A percentile compares a stretch with the other conserved stretches of the same genome.
Evolutionary conservation across 2,797 vertebrate genomes (phyloP).

Genomic region (Sardinella longiceps): DNA sequence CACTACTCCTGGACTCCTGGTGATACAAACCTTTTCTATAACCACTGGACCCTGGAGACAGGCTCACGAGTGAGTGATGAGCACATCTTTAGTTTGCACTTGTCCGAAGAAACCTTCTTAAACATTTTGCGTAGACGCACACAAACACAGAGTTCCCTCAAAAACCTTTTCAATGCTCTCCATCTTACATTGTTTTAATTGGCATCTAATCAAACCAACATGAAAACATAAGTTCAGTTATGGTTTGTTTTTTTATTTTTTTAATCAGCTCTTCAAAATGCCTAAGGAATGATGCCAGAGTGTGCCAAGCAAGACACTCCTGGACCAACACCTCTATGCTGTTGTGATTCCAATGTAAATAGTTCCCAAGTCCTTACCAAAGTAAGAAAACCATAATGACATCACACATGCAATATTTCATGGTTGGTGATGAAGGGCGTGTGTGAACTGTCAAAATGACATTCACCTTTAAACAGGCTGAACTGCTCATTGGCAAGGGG

Average conservation of each 20-base stretch:
- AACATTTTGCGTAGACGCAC: too few species aligned
- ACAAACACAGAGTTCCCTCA: neutral
- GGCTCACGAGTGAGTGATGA: neutral
- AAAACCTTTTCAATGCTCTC: neutral
- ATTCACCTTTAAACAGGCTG: constrained; percentile 14
- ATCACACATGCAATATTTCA: neutral
- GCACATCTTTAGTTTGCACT: neutral
- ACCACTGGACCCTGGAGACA: neutral
- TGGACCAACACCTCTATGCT: constrained; percentile 15
- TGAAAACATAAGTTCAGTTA: constrained; percentile 28
- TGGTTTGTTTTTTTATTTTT: constrained; percentile 34
- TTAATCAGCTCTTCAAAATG: constrained; percentile 30
- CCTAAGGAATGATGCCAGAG: neutral
- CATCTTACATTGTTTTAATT: constrained; percentile 29
- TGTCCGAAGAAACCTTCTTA: too few species aligned
- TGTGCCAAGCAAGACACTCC: neutral
- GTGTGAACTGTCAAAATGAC: constrained; percentile 8
- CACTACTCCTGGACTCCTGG: neutral
- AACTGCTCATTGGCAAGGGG: constrained; percentile 14
- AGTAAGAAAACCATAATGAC: neutral
- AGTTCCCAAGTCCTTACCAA: neutral
- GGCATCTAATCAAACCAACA: constrained; percentile 26
- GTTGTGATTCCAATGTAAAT: neutral
- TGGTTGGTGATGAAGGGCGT: constrained; percentile 18
- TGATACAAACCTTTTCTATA: neutral